Evolutionary conservation across 2,888 invertebrate species (phyloP).

Genomic region (Gymnocheta viridis): DNA sequence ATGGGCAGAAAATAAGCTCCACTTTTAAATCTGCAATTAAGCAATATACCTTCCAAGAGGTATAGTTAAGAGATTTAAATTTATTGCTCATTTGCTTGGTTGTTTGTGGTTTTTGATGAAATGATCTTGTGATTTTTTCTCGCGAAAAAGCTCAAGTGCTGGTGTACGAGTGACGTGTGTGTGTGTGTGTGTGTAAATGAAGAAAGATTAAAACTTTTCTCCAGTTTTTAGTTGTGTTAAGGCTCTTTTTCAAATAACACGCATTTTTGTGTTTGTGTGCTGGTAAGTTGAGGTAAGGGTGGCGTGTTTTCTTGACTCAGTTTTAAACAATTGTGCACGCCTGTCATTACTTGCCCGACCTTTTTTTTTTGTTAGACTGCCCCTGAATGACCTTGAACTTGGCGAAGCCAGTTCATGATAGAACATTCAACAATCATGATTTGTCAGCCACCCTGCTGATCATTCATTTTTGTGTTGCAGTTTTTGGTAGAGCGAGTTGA

Average conservation of each 20-base stretch:
- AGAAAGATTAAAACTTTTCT: conserved; percentile 31
- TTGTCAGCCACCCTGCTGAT: conserved; percentile 12
- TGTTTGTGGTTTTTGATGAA: background rate
- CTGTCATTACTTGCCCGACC: background rate
- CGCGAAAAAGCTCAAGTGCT: conserved; percentile 47
- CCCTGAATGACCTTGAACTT: conserved; percentile 21
- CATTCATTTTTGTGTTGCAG: conserved; percentile 18
- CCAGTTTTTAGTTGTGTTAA: conserved; percentile 10
- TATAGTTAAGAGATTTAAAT: conserved; percentile 61
- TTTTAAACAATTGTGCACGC: conserved; percentile 5
- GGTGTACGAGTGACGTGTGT: conserved; percentile 10
- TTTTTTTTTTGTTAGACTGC: conserved; percentile 35
- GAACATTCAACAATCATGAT: background rate
- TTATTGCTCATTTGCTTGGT: conserved; percentile 2
- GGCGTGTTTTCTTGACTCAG: background rate
- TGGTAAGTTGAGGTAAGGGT: background rate
- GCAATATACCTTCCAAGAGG: conserved; percentile 56
- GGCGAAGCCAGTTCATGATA: background rate
- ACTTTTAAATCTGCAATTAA: conserved; percentile 47
- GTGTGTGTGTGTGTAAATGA: background rate
- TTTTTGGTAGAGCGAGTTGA: conserved; percentile 10
- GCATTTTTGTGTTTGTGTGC: background rate
- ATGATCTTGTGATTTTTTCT: conserved; percentile 33
- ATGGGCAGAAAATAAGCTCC: too few species aligned
- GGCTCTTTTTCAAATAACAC: background rate